Conservation (phyloP, 2,888 invertebrate species). For the Rhagophthalmus giganteus region DNA sequence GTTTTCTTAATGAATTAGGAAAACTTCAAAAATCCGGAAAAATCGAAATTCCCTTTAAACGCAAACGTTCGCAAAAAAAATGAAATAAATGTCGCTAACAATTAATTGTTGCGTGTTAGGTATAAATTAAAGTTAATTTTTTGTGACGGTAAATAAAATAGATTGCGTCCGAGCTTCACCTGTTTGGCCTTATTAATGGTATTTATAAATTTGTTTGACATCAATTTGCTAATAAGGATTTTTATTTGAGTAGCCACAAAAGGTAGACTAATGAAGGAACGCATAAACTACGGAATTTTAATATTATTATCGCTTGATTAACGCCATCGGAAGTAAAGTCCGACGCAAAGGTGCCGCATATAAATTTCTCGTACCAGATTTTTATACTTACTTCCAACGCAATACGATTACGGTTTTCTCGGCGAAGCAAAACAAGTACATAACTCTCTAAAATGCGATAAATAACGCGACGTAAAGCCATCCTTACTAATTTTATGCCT, state of each 20-base stretch:
- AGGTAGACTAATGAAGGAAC: slow-evolving; percentile 1
- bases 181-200: background rate
- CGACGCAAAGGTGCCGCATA: background rate
- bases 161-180: too few species aligned
- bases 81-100: too few species aligned
- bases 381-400: slow-evolving; percentile 8
- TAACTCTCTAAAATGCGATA: slow-evolving; percentile 35
- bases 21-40: too few species aligned
- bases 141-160: too few species aligned
- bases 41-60: too few species aligned
- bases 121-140: too few species aligned
- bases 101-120: too few species aligned
- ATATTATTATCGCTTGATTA: background rate
- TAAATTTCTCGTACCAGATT: slow-evolving; percentile 12
- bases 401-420: slow-evolving; percentile 10
- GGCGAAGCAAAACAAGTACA: slow-evolving; percentile 42
- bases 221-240: slow-evolving; percentile 1
- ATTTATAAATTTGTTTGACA: slow-evolving; percentile 6
- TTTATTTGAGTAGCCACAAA: slow-evolving; percentile 2
- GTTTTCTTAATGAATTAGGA: too few species aligned
- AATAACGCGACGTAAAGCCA: slow-evolving; percentile 32
- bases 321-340: background rate
- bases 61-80: too few species aligned
- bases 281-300: background rate
- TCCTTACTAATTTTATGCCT: slow-evolving; percentile 54